These are phyloP conservation scores for Cosmorhoe ocellata DNA, from an alignment of 2,888 invertebrate species.

Conservation along the genomic window DNA sequence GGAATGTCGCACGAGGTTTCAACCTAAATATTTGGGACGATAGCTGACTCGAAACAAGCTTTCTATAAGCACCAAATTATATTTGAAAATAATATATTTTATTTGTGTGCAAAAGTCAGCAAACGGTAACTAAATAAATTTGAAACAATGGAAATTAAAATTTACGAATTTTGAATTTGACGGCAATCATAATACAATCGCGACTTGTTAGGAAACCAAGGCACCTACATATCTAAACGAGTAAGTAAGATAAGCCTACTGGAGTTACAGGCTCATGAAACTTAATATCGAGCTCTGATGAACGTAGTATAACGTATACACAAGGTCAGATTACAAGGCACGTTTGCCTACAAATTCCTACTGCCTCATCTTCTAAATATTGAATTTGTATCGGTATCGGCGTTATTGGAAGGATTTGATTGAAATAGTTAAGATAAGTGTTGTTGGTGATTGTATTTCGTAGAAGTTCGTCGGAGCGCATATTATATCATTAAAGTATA, in stretches of 20 bases:
- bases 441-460: neutral
- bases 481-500: no score
- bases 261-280: slow-evolving; percentile 9
- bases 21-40: slow-evolving; percentile 2
- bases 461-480: no score
- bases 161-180: no score
- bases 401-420: neutral
- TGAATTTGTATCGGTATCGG: neutral
- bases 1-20: slow-evolving; percentile 10
- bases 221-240: neutral
- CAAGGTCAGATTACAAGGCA: neutral
- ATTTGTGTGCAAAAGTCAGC: no score
- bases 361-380: neutral
- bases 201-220: neutral
- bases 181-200: neutral
- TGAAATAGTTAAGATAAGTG: neutral
- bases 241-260: slow-evolving; percentile 9
- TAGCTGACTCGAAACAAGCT: neutral
- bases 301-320: neutral
- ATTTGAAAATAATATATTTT: no score
- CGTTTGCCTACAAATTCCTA: neutral
- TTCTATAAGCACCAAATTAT: no score
- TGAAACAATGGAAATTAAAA: no score
- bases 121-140: no score
- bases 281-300: slow-evolving; percentile 5